Base-by-base conservation (phyloP, 2,888 invertebrate genomes). In the Cataglyphis cursor region DNA sequence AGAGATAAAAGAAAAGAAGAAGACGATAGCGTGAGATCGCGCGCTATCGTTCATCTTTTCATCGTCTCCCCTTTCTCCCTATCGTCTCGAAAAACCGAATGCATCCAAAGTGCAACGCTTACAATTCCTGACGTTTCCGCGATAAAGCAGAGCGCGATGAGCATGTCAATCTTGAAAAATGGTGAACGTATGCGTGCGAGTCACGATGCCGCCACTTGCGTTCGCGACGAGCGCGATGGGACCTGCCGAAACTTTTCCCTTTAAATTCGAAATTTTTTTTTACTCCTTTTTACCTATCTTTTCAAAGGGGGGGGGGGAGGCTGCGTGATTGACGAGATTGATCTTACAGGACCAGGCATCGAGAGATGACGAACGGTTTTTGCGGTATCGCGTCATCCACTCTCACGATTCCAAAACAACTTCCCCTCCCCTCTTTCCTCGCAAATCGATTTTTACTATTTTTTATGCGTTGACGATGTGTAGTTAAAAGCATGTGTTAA, bases 321-420 rank as follows among this genome's bases (percentile, higher is more conserved):
- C 31, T 44, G 24, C 51, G 74, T 83, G 90, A 90, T 90, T 83
- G 88, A 90, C 89, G 85, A 84, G 85, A 89, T 83, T 83, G 85
- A 86, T 85, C 82, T 86, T 73, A 81, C 74, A 82, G 48, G 57
- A 51, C 68, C 51, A 59, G 28, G 41, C 51, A 66, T 44, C 81
- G 74, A 87, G 88, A 90, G 89, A 90, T 90, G 90, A 90, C 85
- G 83, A 85, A 90, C 85, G 89, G 81, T 57, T 70, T 83, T 74
- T 76, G 81, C 75, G 75, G 72, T 87, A 86, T 86, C 87, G 82
- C 48, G 81, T 66, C 41, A 18, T 31, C 78, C 68, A 59, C 73
- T 15, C 18, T 15, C 59, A 64, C 41, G 41, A 9, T 31, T 76
- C 64, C 35, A 70, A 74, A 87, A 75, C 76, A 72, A 62, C 24